Base-by-base conservation (phyloP, 2,797 vertebrate species). In the Sebastes trivittatus region DNA sequence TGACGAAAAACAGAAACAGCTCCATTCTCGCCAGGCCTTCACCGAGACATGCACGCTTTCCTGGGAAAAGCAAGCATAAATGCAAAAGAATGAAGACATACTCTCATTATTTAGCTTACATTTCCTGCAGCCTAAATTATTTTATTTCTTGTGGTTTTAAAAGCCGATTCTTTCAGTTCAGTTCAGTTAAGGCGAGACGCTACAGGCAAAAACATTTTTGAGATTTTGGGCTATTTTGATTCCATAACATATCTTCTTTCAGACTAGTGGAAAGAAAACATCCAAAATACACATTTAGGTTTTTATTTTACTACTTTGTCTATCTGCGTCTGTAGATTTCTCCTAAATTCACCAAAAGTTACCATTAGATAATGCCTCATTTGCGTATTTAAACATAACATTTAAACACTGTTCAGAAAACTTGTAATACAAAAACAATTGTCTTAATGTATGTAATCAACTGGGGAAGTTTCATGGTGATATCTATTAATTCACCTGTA, bases 1-100 rank as follows among this genome's bases (percentile, higher is more conserved):
- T 81, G 63, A 94, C 74, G 3, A 95, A 93, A 78, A 96, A 96
- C 60, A 96, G 79, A 79, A 96, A 97, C 20, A 97, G 80, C 85
- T 97, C 96, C 62, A 82, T 94, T 75, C 92, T 94, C 7, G 96
- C 97, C 84, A 98, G 93, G 29, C 94, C 93, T 81, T 97, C 96
- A 7, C 97, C 97, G 52, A 96, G 68, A 86, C 97, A 98, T 0
- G 78, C 88, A 2, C 96, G 93, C 61, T 95, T 97, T 71, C 97
- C 97, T 98, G 93, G 20, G 52, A 38, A 73, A 73, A 30, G 59
- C 2, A 59, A 77, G 11, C 13, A 23, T 4, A 27, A 18, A 38
- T 25, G 22, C 2, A 62, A 14, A 1, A 69, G 13, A 16, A 20
- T 22, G 3, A 52, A 13, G 9, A 18, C 7, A 7, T n/a, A 20